phyloP scores from a whole-genome alignment of 2,113 vertebrate genomes.

The Plectropomus leopardus region DNA sequence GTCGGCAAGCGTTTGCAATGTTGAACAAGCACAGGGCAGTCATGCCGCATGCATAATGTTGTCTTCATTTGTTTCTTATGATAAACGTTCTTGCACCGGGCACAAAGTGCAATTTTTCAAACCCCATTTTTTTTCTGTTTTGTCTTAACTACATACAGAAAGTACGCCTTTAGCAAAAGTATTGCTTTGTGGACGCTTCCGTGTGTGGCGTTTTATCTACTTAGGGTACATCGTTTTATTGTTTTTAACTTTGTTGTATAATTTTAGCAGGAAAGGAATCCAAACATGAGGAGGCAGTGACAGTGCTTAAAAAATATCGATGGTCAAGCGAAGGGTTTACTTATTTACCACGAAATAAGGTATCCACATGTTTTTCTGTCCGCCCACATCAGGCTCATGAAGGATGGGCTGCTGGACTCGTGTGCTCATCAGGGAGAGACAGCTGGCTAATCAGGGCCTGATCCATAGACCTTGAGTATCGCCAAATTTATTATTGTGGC shows the following conservation, averaged over 20 bases:
- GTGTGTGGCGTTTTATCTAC: conserved; percentile 46
- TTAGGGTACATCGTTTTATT: not conserved
- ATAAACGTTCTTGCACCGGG: conserved; percentile 69
- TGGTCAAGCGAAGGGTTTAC: conserved; percentile 41
- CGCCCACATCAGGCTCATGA: conserved; percentile 82
- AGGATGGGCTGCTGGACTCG: conserved; percentile 76
- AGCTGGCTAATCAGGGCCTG: conserved; percentile 83
- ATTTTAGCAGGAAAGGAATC: not conserved
- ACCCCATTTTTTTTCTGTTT: conserved; percentile 39
- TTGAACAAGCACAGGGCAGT: conserved; percentile 79
- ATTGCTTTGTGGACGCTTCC: conserved; percentile 33
- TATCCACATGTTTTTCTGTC: conserved; percentile 82
- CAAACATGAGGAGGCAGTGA: not conserved
- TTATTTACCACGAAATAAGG: conserved; percentile 64
- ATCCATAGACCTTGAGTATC: conserved; percentile 85
- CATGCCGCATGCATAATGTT: conserved; percentile 81
- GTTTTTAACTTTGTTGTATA: conserved; percentile 10
- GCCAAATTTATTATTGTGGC: conserved; percentile 90
- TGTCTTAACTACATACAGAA: conserved; percentile 33
- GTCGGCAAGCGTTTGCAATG: conserved; percentile 71
- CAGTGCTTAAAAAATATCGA: conserved; percentile 10
- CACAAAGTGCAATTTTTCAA: conserved; percentile 72
- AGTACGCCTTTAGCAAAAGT: conserved; percentile 44
- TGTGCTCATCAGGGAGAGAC: conserved; percentile 84
- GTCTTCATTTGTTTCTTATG: conserved; percentile 77